Base-by-base conservation (phyloP, 2,888 invertebrate species). In the Gibbula magus region DNA sequence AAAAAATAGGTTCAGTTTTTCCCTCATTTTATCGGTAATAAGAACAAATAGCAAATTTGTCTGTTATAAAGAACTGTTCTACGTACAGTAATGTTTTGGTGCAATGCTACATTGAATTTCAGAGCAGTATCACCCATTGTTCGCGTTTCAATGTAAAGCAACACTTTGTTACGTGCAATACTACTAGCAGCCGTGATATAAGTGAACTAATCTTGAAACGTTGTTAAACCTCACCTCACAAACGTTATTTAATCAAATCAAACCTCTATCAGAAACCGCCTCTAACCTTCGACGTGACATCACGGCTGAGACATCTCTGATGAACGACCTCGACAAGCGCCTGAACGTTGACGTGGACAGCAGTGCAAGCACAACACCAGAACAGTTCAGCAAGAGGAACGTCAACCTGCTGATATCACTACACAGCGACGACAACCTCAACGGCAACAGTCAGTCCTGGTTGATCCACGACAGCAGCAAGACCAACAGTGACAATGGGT, bases 291-390 rank as follows among this genome's bases (percentile, higher is more conserved):
- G 91, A 25, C 83, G 90, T 39, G 91, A 91, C 82, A 89, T 91
- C 32, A 91, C 91, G 5, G 91, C 90, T 1, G 91, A 91, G 77
- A 91, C 91, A 0, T 91, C 91, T 0, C 80, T 91, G 35, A 91
- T 91, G 91, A 90, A 90, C 79, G 91, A 91, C 82, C 87, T 91
- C 32, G 90, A 90, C 84, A 90, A 90, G 78, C 84, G 89, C 2
- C 82, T 89, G 20, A 89, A 89, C 81, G 85, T 87, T 54, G 90
- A 90, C 54, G 79, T 88, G 61, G 90, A 90, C 78, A 88, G 88
- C 79, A 88, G 88, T 66, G 88, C 88, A 81, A 88, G 88, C 77
- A 84, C 84, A 73, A 88, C 89, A n/a, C 85, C 86, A 0, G 89
- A 87, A 13, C 83, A 85, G n/a, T 86, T 88, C 75, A 84, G 86